These are phyloP conservation scores for Mesembrinibis cayennensis DNA, from an alignment of 2,113 vertebrate genomes.

Conservation along the genomic window DNA sequence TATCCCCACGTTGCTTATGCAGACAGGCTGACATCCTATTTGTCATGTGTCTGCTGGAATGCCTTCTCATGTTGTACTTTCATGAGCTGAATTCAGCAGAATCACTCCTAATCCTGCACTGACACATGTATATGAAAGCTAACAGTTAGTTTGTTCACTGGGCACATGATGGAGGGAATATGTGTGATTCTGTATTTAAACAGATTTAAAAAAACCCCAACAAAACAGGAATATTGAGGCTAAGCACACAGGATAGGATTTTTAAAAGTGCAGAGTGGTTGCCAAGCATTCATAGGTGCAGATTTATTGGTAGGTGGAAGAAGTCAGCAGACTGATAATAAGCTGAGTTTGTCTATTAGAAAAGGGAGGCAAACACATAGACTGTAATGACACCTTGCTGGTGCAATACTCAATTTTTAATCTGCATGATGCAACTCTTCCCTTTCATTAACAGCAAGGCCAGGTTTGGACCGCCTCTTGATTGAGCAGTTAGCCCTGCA, in stretches of 20 bases:
- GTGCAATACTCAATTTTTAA: not conserved
- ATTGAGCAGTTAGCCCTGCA: not conserved
- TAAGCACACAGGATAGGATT: not conserved
- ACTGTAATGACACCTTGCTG: not conserved
- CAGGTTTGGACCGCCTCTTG: not conserved
- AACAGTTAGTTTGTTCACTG: not conserved
- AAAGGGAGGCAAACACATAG: not conserved
- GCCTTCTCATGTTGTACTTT: not conserved
- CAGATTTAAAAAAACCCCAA: not conserved
- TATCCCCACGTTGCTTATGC: not conserved
- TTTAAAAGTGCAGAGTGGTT: not conserved
- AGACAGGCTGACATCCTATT: not conserved
- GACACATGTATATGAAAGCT: not conserved
- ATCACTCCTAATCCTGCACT: not conserved
- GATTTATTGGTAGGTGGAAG: not conserved
- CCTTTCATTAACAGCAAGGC: not conserved
- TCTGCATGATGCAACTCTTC: not conserved
- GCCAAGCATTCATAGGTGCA: not conserved
- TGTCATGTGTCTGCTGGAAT: not conserved
- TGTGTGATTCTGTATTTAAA: not conserved
- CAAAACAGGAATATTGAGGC: not conserved
- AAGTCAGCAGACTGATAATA: not conserved
- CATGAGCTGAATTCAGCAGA: not conserved
- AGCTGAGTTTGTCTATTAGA: not conserved
- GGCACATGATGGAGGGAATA: not conserved